Base-by-base conservation (phyloP, 1,140 invertebrate species). In the Cecropterus lyciades region DNA sequence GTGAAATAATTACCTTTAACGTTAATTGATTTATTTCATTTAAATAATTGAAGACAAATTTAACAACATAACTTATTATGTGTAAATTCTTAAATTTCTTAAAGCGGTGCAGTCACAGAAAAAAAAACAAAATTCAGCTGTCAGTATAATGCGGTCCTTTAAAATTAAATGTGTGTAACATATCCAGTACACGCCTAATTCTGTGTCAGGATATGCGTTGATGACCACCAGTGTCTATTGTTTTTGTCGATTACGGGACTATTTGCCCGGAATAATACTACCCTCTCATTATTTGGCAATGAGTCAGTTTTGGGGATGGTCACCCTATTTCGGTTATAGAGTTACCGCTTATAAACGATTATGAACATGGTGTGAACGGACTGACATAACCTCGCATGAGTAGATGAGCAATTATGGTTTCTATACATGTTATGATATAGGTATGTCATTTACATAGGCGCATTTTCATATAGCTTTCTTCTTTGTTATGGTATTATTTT, bases 181-280 rank as follows among this genome's bases (percentile, higher is more conserved):
- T 40, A 17, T 33, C 16, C 40, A 40, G 15, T 55, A 13, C 13
- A 30, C 60, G n/a, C n/a, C 46, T 49, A 65, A 59, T 33, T 30
- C 24, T 55, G 59, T n/a, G 33, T 71, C 64, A 52, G 51, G 51
- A 56, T 62, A 77, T 69, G 76, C 76, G 70, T 78, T 82, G 78
- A 81, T 87, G 79, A 85, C 78, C 77, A 82, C 59, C 67, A 57
- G 46, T 57, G 64, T 67, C 59, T 75, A 84, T 90, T 87, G 85
- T 89, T 91, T 88, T 87, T 82, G 85, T 77, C 79, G 80, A 85
- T 90, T 84, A 87, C 77, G 67, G 66, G 74, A 85, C 78, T 80
- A 84, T 69, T 84, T 88, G 80, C 67, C 85, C 80, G 88, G 86
- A 91, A 91, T 89, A 90, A 90, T 76, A 70, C 74, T 57, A 62